Conservation (phyloP, 2,797 vertebrate genomes). For the Schizopygopsis malacanthus region DNA sequence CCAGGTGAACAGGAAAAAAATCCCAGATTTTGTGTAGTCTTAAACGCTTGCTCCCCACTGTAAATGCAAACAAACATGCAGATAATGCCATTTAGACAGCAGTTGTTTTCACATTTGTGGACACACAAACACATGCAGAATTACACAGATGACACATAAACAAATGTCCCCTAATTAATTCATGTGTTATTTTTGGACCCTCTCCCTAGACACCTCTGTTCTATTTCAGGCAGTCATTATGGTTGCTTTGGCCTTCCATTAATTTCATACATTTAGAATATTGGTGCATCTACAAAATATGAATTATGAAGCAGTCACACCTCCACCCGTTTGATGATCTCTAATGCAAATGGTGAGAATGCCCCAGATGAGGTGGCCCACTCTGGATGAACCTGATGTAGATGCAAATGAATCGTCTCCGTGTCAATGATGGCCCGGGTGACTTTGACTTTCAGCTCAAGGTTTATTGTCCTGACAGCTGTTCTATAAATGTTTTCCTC, state of each 20-base stretch:
- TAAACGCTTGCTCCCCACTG: background rate
- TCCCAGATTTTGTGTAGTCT: background rate
- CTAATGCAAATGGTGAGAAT: background rate
- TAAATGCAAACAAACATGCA: background rate
- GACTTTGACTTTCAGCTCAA: constrained; percentile 33
- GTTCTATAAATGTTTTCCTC: constrained; percentile 25
- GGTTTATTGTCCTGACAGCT: constrained; percentile 33
- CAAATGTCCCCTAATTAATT: background rate
- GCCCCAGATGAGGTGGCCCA: background rate
- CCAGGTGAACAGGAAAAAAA: background rate
- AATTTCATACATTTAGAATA: background rate
- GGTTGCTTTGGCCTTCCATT: constrained; percentile 8
- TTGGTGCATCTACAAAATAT: constrained; percentile 5
- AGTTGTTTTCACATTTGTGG: background rate
- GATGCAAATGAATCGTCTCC: constrained; percentile 9
- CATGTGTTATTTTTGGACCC: background rate
- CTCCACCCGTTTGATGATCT: constrained; percentile 10
- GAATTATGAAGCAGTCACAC: constrained; percentile 18
- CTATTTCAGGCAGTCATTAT: background rate
- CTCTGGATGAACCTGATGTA: constrained; percentile 12
- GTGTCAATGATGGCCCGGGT: background rate
- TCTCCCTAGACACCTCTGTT: constrained; percentile 3
- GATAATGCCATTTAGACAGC: background rate
- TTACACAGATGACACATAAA: background rate
- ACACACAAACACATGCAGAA: background rate